Base-by-base conservation (phyloP, 2,888 invertebrate species). In the Muscina levida region DNA sequence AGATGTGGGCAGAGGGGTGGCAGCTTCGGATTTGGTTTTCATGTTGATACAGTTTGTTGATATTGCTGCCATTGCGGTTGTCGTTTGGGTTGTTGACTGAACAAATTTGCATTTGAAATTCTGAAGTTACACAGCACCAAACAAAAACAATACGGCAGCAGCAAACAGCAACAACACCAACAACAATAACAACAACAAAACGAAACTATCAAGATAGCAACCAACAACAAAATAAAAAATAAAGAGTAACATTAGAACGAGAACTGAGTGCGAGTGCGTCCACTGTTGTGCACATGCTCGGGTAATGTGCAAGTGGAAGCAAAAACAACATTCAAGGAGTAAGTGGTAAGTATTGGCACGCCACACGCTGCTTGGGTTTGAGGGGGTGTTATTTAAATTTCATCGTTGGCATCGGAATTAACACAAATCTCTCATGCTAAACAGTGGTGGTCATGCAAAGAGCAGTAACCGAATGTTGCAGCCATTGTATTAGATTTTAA, bases 51-150 rank as follows among this genome's bases (percentile, higher is more conserved):
- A 62, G 62, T 62, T 39, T 66, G 72, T 57, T 68, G 59, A 39
- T 39, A 59, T 46, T 56, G 46, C 67, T 62, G 19, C 37, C 5
- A 24, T 24, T 31, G 8, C 46, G 5, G 19, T 31, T 26, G 44
- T 13, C 56, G n/a, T 46, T 42, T 11, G 5, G 42, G 48, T 2
- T 78, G 67, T 68, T 72, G 75, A 24, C 31, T 70, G 42, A 80
- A 76, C 72, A 77, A 80, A 80, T 80, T 80, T 80, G 76, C 80
- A 80, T 80, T 73, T 53, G 59, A 72, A 73, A 71, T 79, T 76
- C 65, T 48, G 65, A 72, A 76, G 22, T 65, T 70, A 22, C 62
- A 22, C 22, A 31, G 31, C 31, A 31, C 31, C 31, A 31, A n/a
- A n/a, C n/a, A 15, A 15, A 57, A 67, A 53, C 62, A 51, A 51